Base-by-base conservation (phyloP, 2,797 vertebrate genomes). In the Alectoris magna region DNA sequence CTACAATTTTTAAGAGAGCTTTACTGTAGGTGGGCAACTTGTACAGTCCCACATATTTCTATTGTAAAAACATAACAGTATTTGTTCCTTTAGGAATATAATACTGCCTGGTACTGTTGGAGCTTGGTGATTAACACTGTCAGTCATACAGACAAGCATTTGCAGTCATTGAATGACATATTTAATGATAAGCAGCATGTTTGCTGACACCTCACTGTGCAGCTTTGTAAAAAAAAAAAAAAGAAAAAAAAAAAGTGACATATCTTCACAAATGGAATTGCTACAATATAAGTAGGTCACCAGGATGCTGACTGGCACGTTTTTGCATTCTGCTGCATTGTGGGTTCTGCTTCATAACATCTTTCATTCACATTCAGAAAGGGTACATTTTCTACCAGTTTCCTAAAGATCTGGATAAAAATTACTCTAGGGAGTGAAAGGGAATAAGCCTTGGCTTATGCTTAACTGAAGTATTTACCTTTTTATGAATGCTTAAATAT, bases 221-320 rank as follows among this genome's bases (percentile, higher is more conserved):
- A 88, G 21, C 53, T 96, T 95, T 94, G 64, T 79, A 36, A 91
- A 91, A 93, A 43, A 43, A 43, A 43, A 43, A 39, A 21, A 11
- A 46, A 46, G 22, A 46, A 46, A 76, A 10, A 53, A 74, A 84
- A 88, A 82, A 56, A 71, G 81, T 75, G 73, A 92, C 79, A n/a
- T 89, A 78, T 78, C 89, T 96, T 97, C 64, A 70, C 86, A 96
- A 88, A 66, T 78, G 60, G 67, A 69, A 92, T 97, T 96, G 84
- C 72, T 95, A 64, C 67, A 87, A 88, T 93, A 94, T 92, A 98
- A 97, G 84, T 98, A 97, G 97, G 97, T 97, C 97, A 97, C 79
- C 39, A 46, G 62, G 67, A 72, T 97, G 97, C 97, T 98, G 97
- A 97, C 88, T 95, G 55, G 67, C 84, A 84, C 6, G 11, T 90